These are phyloP conservation scores for Paralinhomoeus sp. DNA, from an alignment of 2,888 invertebrate genomes.

Conservation along the genomic window DNA sequence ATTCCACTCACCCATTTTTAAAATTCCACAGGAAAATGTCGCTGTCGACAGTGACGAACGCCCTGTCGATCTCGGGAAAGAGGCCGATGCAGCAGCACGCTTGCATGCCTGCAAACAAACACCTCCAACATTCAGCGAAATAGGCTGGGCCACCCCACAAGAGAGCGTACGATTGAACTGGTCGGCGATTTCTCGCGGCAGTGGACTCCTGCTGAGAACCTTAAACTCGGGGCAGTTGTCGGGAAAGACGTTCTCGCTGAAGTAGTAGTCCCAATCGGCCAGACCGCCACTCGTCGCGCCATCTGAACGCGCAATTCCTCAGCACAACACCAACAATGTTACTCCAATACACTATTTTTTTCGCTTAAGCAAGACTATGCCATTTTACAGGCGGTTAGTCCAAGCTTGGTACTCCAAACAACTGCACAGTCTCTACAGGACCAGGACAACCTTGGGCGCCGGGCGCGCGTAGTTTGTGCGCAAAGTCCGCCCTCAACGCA, in stretches of 20 bases:
- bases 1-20: conserved; percentile 54
- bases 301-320: too few relatives aligned
- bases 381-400: too few relatives aligned
- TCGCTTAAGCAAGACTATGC: too few relatives aligned
- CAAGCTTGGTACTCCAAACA: too few relatives aligned
- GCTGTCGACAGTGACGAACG: conserved; percentile 90
- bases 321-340: too few relatives aligned
- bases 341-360: too few relatives aligned
- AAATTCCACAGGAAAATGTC: conserved; percentile 96
- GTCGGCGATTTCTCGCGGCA: conserved; percentile 78
- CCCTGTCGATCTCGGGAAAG: conserved; percentile 79
- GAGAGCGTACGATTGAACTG: conserved; percentile 66
- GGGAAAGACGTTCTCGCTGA: conserved; percentile 43
- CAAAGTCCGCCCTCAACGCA: too few relatives aligned
- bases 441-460: too few relatives aligned
- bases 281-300: conserved; percentile 67
- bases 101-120: conserved; percentile 67
- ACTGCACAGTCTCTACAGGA: too few relatives aligned
- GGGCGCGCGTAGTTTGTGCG: too few relatives aligned
- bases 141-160: too few relatives aligned
- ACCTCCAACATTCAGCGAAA: conserved; percentile 7
- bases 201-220: conserved; percentile 55
- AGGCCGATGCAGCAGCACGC: conserved; percentile 89
- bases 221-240: conserved; percentile 52
- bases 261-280: conserved; percentile 68